phyloP scores from a whole-genome alignment of 1,140 invertebrate genomes.

The Procambarus virginalis region DNA sequence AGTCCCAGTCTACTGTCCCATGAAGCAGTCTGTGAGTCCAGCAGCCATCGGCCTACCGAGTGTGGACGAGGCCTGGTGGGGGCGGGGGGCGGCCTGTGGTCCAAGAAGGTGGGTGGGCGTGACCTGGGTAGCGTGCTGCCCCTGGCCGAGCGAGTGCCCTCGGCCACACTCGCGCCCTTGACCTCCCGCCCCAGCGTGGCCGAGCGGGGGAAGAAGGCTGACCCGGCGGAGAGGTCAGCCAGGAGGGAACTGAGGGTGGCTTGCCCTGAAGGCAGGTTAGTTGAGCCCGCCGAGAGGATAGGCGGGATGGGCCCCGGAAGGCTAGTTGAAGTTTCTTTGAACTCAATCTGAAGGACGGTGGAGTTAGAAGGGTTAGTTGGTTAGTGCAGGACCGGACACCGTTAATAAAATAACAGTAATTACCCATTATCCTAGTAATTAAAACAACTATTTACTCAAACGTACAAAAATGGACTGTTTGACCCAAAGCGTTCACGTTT shows the following conservation, averaged over 20 bases:
- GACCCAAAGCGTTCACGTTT: too few species aligned
- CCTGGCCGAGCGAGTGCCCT: conserved; percentile 30
- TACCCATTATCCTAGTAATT: too few species aligned
- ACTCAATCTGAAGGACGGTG: conserved; percentile 43
- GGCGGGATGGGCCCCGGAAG: neutral
- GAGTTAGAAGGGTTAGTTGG: neutral
- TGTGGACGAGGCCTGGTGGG: neutral
- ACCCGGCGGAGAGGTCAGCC: too few species aligned
- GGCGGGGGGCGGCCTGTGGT: neutral
- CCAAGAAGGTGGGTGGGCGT: neutral
- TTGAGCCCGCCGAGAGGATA: neutral
- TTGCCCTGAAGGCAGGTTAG: neutral
- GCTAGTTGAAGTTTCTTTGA: conserved; percentile 31
- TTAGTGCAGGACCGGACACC: conserved; percentile 19
- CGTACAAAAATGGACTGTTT: too few species aligned
- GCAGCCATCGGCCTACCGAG: neutral
- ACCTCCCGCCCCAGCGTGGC: conserved; percentile 44
- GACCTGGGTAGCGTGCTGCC: conserved; percentile 52
- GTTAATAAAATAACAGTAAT: neutral
- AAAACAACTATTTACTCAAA: too few species aligned
- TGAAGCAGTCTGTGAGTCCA: neutral
- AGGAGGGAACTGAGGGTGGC: too few species aligned
- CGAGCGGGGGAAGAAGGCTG: conserved; percentile 19
- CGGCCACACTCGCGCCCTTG: conserved; percentile 15
- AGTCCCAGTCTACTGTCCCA: neutral